These are phyloP conservation scores for Ceyx melanurus DNA, from an alignment of 2,113 vertebrate genomes.

Conservation along the genomic window DNA sequence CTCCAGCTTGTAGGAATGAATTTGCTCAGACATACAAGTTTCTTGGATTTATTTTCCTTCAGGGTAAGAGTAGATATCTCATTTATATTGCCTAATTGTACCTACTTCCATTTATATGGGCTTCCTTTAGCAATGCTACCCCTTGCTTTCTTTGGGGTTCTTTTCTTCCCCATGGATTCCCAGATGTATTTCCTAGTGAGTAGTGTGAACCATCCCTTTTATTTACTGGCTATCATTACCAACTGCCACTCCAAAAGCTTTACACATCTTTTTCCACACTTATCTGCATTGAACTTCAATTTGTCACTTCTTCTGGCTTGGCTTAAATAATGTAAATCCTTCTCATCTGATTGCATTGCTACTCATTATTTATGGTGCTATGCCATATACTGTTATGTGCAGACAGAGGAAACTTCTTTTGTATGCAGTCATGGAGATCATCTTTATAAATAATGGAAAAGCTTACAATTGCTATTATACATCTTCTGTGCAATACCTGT, in stretches of 20 bases:
- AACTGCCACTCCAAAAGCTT: slow-evolving; percentile 30
- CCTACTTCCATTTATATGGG: background rate
- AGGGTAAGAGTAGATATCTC: background rate
- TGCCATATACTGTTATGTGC: background rate
- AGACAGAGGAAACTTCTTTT: slow-evolving; percentile 35
- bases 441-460: slow-evolving; percentile 64
- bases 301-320: slow-evolving; percentile 43
- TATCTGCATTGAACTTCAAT: slow-evolving; percentile 32
- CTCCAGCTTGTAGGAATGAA: background rate
- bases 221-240: slow-evolving; percentile 33
- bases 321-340: slow-evolving; percentile 61
- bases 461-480: slow-evolving; percentile 46
- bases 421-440: slow-evolving; percentile 40
- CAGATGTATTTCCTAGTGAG: background rate
- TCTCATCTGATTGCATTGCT: slow-evolving; percentile 27
- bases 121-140: background rate
- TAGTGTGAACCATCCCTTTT: background rate
- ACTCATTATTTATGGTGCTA: slow-evolving; percentile 45
- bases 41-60: background rate
- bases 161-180: background rate
- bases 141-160: background rate
- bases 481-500: slow-evolving; percentile 8
- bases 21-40: background rate
- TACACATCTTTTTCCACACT: background rate
- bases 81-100: background rate